Conservation (phyloP, 2,797 vertebrate genomes). For the Spondyliosoma cantharus region DNA sequence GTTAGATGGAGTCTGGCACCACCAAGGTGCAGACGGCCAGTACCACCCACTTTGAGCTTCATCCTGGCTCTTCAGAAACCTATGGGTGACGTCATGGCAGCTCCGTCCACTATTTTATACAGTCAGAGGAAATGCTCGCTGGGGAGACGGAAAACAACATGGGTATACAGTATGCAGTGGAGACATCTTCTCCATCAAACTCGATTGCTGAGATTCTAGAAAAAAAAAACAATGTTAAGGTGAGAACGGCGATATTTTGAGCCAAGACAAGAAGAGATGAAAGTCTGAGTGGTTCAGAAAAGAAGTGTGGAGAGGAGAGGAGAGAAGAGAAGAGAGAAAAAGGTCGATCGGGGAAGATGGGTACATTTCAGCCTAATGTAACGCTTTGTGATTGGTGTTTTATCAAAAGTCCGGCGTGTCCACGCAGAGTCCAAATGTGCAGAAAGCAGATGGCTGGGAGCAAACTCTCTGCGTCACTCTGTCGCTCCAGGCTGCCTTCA, state of each 20-base stretch:
- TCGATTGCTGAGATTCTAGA: background rate
- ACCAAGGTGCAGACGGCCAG: too few relatives aligned
- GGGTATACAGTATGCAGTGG: too few relatives aligned
- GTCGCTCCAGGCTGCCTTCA: conserved; percentile 10
- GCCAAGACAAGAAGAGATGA: background rate
- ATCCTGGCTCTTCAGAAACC: too few relatives aligned
- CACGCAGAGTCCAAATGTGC: background rate
- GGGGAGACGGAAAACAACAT: too few relatives aligned
- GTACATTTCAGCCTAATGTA: background rate
- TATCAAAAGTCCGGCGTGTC: background rate
- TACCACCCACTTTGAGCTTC: too few relatives aligned
- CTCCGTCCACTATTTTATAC: too few relatives aligned
- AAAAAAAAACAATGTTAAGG: background rate
- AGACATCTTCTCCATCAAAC: background rate
- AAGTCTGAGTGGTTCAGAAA: background rate
- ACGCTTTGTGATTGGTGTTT: background rate
- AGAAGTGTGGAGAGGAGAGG: background rate
- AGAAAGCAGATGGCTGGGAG: background rate
- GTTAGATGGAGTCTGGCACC: too few relatives aligned
- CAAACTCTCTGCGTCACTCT: background rate
- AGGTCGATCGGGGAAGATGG: background rate
- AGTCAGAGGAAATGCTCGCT: too few relatives aligned
- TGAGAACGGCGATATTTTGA: background rate
- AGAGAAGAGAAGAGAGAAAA: background rate
- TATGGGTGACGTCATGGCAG: too few relatives aligned